A percentile compares a stretch with the other conserved stretches of the same genome.
These are phyloP conservation scores for Drosophila sp. DNA, from an alignment of 1,140 invertebrate species.

Conservation along the genomic window DNA sequence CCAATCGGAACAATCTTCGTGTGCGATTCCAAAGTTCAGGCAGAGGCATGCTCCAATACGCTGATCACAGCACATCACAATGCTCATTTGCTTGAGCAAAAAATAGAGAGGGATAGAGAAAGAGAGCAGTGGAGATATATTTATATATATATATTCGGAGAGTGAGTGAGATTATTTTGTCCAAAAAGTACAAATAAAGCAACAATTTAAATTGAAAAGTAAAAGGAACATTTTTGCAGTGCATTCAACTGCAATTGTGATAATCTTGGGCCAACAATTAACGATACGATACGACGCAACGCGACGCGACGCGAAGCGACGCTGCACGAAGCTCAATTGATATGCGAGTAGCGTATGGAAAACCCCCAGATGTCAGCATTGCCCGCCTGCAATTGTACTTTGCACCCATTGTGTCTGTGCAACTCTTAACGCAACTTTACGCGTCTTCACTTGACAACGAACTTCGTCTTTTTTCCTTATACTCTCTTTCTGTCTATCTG, in stretches of 20 bases:
- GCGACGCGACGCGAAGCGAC: not conserved
- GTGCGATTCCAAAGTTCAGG: conserved; percentile 73
- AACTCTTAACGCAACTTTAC: conserved; percentile 19
- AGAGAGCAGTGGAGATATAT: conserved; percentile 26
- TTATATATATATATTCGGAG: no score
- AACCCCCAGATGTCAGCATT: conserved; percentile 64
- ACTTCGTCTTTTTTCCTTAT: conserved; percentile 17
- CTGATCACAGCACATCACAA: conserved; percentile 57
- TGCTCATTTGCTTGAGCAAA: conserved; percentile 13
- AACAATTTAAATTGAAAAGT: conserved; percentile 29
- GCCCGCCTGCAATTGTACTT: conserved; percentile 58
- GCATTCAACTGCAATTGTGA: conserved; percentile 66
- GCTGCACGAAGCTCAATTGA: conserved; percentile 37
- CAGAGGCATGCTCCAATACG: conserved; percentile 56
- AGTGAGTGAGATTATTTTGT: conserved; percentile 20
- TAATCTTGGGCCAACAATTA: conserved; percentile 52
- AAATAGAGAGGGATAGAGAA: conserved; percentile 1
- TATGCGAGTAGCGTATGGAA: conserved; percentile 60
- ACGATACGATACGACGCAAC: conserved; percentile 54
- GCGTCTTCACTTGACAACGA: conserved; percentile 46
- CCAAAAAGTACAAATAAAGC: conserved; percentile 29
- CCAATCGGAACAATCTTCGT: conserved; percentile 62
- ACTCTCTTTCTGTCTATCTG: conserved; percentile 7
- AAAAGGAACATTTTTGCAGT: conserved; percentile 52
- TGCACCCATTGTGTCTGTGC: conserved; percentile 44